These are phyloP conservation scores for Peromyscus nudipes DNA, from an alignment of 2,797 vertebrate species.

Conservation along the genomic window DNA sequence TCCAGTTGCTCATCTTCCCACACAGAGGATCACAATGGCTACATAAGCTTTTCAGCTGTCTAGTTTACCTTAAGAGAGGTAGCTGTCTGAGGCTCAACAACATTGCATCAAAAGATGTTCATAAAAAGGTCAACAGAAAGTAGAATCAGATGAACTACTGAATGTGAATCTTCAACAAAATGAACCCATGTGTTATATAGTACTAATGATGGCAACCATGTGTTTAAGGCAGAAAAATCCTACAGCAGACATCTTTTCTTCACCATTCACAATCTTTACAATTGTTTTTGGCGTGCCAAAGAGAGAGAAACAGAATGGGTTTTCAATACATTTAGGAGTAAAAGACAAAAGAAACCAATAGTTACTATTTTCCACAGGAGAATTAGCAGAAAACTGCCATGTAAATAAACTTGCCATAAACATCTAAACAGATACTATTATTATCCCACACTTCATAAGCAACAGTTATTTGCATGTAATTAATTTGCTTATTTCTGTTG, in stretches of 20 bases:
- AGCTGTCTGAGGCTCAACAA: neutral
- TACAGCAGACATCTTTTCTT: slow-evolving; percentile 7
- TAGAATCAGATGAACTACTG: neutral
- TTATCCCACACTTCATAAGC: slow-evolving; percentile 76
- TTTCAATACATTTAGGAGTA: slow-evolving; percentile 63
- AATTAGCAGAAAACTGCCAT: slow-evolving; percentile 77
- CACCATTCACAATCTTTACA: slow-evolving; percentile 30
- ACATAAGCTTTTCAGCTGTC: neutral
- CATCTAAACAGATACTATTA: slow-evolving; percentile 83
- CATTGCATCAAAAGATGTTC: slow-evolving; percentile 61
- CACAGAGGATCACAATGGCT: neutral
- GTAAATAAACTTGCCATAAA: slow-evolving; percentile 83
- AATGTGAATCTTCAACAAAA: neutral
- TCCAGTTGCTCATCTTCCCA: neutral
- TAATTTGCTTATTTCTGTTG: slow-evolving; percentile 82
- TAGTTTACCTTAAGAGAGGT: slow-evolving; percentile 4
- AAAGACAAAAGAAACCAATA: slow-evolving; percentile 66
- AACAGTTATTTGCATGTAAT: slow-evolving; percentile 84
- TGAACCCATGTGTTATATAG: neutral
- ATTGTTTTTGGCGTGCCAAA: slow-evolving; percentile 55
- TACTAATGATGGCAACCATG: neutral
- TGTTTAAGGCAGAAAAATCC: neutral
- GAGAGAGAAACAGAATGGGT: neutral
- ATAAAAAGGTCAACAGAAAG: slow-evolving; percentile 38
- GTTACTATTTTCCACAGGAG: slow-evolving; percentile 74